Conservation (phyloP, 2,888 invertebrate species). For the Ennomos erosarius region DNA sequence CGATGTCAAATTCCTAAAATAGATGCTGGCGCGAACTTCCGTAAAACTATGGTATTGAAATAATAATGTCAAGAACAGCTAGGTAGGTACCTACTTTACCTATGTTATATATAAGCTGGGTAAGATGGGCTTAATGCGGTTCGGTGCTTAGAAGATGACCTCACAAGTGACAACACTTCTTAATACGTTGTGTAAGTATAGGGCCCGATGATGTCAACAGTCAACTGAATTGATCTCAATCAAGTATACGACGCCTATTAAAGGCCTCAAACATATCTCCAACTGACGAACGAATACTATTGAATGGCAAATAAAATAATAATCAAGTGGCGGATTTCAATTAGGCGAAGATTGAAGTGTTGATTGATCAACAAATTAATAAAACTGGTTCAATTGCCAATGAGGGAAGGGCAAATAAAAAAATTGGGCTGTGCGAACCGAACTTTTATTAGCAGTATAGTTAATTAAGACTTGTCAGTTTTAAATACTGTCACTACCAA, state of each 20-base stretch:
- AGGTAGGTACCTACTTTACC: slow-evolving; percentile 14
- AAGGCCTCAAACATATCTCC: slow-evolving; percentile 10
- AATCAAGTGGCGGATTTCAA: slow-evolving; percentile 28
- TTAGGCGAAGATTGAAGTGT: slow-evolving; percentile 37
- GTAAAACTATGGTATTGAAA: slow-evolving; percentile 31
- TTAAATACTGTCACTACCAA: not conserved
- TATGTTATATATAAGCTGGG: too few relatives aligned
- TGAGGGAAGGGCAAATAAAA: slow-evolving; percentile 30
- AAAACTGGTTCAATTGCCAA: slow-evolving; percentile 39
- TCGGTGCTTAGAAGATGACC: slow-evolving; percentile 33
- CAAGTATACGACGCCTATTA: slow-evolving; percentile 22
- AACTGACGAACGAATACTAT: slow-evolving; percentile 25
- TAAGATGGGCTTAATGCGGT: slow-evolving; percentile 33
- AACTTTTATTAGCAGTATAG: slow-evolving; percentile 23
- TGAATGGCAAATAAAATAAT: slow-evolving; percentile 35
- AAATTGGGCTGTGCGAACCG: slow-evolving; percentile 38
- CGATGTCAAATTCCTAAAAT: slow-evolving; percentile 21
- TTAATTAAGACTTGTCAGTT: slow-evolving; percentile 15
- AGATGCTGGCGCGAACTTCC: slow-evolving; percentile 18
- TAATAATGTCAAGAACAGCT: slow-evolving; percentile 39
- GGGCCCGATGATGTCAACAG: slow-evolving; percentile 38
- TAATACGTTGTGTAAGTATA: slow-evolving; percentile 34
- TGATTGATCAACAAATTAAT: slow-evolving; percentile 41
- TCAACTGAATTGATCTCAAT: slow-evolving; percentile 39
- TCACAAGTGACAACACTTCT: slow-evolving; percentile 34